A percentile compares a stretch with the other conserved stretches of the same genome.
These are phyloP conservation scores for Alfaro cultratus DNA, from an alignment of 2,797 vertebrate species.

Conservation along the genomic window DNA sequence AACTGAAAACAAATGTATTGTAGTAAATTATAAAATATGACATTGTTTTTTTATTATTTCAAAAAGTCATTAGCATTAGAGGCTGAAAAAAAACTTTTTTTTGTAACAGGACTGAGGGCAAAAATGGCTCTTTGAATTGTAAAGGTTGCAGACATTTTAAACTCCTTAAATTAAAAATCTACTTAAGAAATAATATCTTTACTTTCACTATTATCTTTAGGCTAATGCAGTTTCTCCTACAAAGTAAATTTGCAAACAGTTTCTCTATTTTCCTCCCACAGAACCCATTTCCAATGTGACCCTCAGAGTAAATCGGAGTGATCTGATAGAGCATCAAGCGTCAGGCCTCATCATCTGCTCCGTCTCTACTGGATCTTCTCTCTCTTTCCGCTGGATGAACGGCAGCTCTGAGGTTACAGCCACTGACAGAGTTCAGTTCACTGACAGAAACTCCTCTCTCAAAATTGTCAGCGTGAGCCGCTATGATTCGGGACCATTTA, in stretches of 20 bases:
- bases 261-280: conserved; percentile 33
- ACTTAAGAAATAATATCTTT: neutral
- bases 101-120: neutral
- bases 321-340: conserved; percentile 66
- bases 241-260: neutral
- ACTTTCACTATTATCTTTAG: neutral
- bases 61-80: neutral
- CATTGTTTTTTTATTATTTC: neutral
- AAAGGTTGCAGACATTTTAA: neutral
- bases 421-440: conserved; percentile 48
- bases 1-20: neutral
- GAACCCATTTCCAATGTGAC: conserved; percentile 69
- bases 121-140: neutral
- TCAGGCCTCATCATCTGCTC: conserved; percentile 64
- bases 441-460: conserved; percentile 54
- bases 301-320: conserved; percentile 31
- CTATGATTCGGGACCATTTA: conserved; percentile 73
- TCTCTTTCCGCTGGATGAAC: conserved; percentile 70
- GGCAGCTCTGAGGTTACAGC: conserved; percentile 60
- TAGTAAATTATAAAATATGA: too few species aligned
- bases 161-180: neutral
- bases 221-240: neutral
- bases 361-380: conserved; percentile 62
- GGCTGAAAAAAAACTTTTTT: neutral
- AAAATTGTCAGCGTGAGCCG: conserved; percentile 65